phyloP scores from a whole-genome alignment of 2,888 invertebrate species.

The Mesorhabditis sp. region DNA sequence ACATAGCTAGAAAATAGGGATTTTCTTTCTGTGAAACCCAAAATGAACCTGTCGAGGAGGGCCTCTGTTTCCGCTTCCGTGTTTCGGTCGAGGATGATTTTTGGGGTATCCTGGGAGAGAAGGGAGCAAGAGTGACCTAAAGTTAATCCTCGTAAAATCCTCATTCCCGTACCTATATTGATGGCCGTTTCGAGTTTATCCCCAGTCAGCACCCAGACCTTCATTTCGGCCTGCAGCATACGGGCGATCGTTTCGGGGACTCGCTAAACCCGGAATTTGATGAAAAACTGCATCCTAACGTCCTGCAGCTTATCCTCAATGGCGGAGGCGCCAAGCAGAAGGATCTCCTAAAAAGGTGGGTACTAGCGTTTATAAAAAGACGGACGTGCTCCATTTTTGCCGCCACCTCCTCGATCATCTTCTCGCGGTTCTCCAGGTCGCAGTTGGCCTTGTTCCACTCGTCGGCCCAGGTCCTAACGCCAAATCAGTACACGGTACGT shows the following conservation, averaged over 20 bases:
- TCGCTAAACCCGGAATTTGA: slow-evolving; percentile 24
- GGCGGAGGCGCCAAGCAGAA: slow-evolving; percentile 25
- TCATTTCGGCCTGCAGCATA: slow-evolving; percentile 76
- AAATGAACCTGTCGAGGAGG: background rate
- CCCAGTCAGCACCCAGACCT: slow-evolving; percentile 90
- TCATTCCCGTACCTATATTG: slow-evolving; percentile 68
- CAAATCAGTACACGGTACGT: background rate
- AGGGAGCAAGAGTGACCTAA: slow-evolving; percentile 80
- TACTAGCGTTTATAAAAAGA: background rate
- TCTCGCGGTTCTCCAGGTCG: background rate
- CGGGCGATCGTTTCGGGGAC: slow-evolving; percentile 92
- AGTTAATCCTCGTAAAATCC: background rate
- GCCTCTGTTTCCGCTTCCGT: slow-evolving; percentile 72
- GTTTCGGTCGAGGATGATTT: slow-evolving; percentile 81
- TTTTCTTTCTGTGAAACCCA: background rate
- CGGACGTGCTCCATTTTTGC: background rate
- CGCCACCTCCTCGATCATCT: background rate
- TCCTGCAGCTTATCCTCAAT: slow-evolving; percentile 32
- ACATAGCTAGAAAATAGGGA: slow-evolving; percentile 2
- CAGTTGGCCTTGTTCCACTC: background rate
- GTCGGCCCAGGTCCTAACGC: background rate
- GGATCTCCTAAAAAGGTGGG: slow-evolving; percentile 16
- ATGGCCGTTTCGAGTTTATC: slow-evolving; percentile 99
- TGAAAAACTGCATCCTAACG: slow-evolving; percentile 10
- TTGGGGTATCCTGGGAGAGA: slow-evolving; percentile 78